These are phyloP conservation scores for Polietes domitor DNA, from an alignment of 2,888 invertebrate species.

Conservation along the genomic window DNA sequence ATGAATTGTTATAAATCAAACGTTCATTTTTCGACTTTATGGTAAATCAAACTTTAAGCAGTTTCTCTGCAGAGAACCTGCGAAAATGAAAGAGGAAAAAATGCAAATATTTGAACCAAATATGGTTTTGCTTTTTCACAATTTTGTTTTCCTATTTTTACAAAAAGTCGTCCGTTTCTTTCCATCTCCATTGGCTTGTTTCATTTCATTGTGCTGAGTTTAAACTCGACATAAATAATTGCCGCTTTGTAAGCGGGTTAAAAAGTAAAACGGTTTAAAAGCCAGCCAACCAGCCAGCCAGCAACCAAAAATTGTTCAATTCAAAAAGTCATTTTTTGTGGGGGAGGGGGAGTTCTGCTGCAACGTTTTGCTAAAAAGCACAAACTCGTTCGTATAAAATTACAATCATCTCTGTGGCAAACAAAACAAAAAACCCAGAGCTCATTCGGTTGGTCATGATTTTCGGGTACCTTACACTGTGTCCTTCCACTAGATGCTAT, in stretches of 20 bases:
- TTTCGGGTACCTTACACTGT: not conserved
- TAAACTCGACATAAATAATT: constrained; percentile 57
- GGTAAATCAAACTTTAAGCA: constrained; percentile 57
- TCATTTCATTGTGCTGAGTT: constrained; percentile 45
- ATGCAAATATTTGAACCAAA: constrained; percentile 12
- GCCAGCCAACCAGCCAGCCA: constrained; percentile 23
- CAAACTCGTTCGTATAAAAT: constrained; percentile 17
- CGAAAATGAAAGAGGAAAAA: not conserved
- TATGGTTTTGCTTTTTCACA: constrained; percentile 11
- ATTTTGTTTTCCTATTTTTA: constrained; percentile 30
- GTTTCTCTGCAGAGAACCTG: not conserved
- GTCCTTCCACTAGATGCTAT: too few relatives aligned
- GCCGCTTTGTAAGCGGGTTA: constrained; percentile 33
- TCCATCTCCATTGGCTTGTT: not conserved
- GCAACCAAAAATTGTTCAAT: constrained; percentile 38
- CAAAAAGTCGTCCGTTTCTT: constrained; percentile 24
- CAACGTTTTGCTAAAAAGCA: not conserved
- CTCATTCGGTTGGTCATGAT: constrained; percentile 27
- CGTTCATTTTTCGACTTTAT: constrained; percentile 55
- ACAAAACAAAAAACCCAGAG: not conserved
- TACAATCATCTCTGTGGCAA: constrained; percentile 43
- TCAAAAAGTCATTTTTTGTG: constrained; percentile 28
- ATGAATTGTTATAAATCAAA: constrained; percentile 56
- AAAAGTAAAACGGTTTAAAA: not conserved
- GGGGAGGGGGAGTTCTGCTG: not conserved